Evolutionary conservation across 2,888 invertebrate species (phyloP).

Genomic region (Ischnura elegans): DNA sequence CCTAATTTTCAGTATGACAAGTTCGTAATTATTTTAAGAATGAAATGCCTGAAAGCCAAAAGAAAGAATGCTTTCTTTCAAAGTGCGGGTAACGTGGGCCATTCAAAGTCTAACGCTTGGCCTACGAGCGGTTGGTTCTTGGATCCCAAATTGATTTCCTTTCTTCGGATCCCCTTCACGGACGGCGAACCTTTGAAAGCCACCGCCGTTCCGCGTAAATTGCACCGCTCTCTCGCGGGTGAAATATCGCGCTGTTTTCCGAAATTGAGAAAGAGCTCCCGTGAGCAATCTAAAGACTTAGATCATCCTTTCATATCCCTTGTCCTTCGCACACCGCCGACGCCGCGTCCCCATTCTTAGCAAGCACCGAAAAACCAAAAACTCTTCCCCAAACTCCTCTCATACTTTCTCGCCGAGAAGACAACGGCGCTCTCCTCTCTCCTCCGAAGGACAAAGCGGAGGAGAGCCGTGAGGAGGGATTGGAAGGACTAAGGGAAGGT

Average conservation of each 20-base stretch:
- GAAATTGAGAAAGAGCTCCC: constrained; percentile 37
- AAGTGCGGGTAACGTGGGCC: not conserved
- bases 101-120: not conserved
- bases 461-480: not conserved
- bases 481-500: not conserved
- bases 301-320: constrained; percentile 52
- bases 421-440: not conserved
- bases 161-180: not conserved
- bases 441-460: constrained; percentile 13
- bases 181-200: not conserved
- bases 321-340: constrained; percentile 44
- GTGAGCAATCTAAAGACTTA: not conserved
- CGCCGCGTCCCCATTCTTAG: constrained; percentile 1
- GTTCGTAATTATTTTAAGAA: no score
- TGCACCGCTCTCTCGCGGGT: not conserved
- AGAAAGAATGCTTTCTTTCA: not conserved
- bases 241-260: constrained; percentile 11
- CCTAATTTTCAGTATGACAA: no score
- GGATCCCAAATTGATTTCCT: not conserved
- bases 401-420: constrained; percentile 6
- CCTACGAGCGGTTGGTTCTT: not conserved
- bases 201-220: not conserved
- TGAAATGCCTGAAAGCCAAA: no score
- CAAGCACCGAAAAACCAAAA: constrained; percentile 34
- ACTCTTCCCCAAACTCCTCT: not conserved